A percentile compares a stretch with the other conserved stretches of the same genome.
Evolutionary conservation across 2,888 invertebrate species (phyloP).

Genomic region (Pasiphila rectangulata): DNA sequence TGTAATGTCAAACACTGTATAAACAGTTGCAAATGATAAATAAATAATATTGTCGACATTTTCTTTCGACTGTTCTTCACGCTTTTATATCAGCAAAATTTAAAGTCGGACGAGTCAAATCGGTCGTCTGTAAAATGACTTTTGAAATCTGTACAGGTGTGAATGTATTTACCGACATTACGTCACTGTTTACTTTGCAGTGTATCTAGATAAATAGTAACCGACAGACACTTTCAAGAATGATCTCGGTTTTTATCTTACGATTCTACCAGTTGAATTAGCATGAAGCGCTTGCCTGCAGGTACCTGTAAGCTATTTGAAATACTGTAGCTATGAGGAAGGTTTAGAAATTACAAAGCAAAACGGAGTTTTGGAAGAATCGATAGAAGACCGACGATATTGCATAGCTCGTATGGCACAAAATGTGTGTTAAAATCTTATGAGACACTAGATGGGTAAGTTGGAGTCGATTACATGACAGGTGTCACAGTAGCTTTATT

Average conservation of each 20-base stretch:
- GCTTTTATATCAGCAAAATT: slow-evolving; percentile 48
- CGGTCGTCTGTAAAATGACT: slow-evolving; percentile 61
- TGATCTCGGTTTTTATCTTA: slow-evolving; percentile 4
- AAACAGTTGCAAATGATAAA: slow-evolving; percentile 27
- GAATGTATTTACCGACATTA: slow-evolving; percentile 50
- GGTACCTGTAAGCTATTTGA: too few species aligned
- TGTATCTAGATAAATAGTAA: slow-evolving; percentile 26
- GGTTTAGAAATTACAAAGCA: too few species aligned
- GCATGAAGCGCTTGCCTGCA: not conserved
- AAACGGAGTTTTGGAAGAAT: too few species aligned
- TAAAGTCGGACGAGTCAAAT: slow-evolving; percentile 66
- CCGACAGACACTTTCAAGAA: slow-evolving; percentile 30
- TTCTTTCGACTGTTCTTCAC: slow-evolving; percentile 56
- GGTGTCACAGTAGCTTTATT: too few species aligned
- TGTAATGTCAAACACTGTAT: slow-evolving; percentile 28
- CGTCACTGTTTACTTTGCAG: slow-evolving; percentile 52
- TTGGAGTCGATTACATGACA: too few species aligned
- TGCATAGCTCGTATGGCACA: too few species aligned
- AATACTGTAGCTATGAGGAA: too few species aligned
- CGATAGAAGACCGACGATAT: too few species aligned
- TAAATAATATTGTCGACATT: slow-evolving; percentile 31
- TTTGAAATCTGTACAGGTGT: slow-evolving; percentile 72
- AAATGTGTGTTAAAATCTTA: too few species aligned
- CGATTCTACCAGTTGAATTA: not conserved
- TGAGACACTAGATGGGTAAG: too few species aligned